Base-by-base conservation (phyloP, 30 jellyfish, hydroid and myxozoan genomes). In the Cassiopea andromeda region DNA sequence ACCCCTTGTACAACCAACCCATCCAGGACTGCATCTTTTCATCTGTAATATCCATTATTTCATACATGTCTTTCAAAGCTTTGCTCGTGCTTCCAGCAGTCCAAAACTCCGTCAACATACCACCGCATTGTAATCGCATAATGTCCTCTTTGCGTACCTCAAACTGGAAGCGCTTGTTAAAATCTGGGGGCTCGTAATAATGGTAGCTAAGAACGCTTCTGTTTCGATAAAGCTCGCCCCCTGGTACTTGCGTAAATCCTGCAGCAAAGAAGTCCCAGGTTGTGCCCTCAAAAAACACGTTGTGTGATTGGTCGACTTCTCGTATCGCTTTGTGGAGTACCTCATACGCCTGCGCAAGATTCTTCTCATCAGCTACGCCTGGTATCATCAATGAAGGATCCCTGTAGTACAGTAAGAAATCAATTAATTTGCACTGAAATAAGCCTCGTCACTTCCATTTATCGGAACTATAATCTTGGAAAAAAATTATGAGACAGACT, bases 141-240 rank as follows among this genome's bases (percentile, higher is more conserved):
- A 91, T 76, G 88, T 95, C 99, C n/a, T 69, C 89, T 95, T 77
- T 90, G 38, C 99, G 94, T 8, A 97, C 93, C 14, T 94, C 97
- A 77, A 95, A 95, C 61, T 76, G 90, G 75, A 95, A 85, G 17
- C 80, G 66, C 59, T 95, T 95, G 49, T 97, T 91, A 79, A 95
- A 95, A 82, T 95, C 99, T 14, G 99, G 99, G 8, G 99, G 99
- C 85, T 95, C 99, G 89, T 95, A 95, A 75, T 95, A 95, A 79
- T 95, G 99, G 84, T 95, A 95, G 74, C 99, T 95, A 44, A 95
- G 89, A 17, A 95, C 99, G 78, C 99, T 95, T 15, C 98, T 90
- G 86, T 95, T 95, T 44, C 59, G 66, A 84, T 72, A 95, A 48
- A 69, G 88, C 9, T 66, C 93, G 0, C 99, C 99, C 10, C 99